phyloP scores from a whole-genome alignment of 2,113 vertebrate genomes.

The Xerus inauris region DNA sequence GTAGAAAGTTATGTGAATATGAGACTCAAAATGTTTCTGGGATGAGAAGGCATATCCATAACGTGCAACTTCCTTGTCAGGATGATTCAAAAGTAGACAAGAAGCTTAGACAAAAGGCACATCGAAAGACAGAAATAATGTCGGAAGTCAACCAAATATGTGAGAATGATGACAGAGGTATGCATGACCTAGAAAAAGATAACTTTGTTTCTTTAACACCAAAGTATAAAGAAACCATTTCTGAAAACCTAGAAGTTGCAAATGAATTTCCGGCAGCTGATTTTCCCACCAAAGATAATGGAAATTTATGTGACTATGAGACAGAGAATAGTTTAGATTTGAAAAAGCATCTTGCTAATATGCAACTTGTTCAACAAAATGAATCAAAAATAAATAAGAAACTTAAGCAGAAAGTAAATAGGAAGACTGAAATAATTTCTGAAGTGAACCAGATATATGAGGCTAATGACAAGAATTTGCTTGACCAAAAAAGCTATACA shows the following conservation, averaged over 20 bases:
- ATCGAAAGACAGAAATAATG: constrained; percentile 65
- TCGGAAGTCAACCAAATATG: constrained; percentile 57
- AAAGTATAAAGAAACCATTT: constrained; percentile 31
- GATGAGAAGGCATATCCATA: neutral
- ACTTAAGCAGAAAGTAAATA: constrained; percentile 22
- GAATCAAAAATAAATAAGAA: constrained; percentile 61
- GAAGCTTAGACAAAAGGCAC: constrained; percentile 38
- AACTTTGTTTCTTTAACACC: constrained; percentile 38
- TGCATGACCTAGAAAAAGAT: constrained; percentile 20
- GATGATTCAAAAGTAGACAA: constrained; percentile 53
- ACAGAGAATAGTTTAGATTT: constrained; percentile 19
- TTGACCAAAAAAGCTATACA: constrained; percentile 18
- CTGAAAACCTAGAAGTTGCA: constrained; percentile 43
- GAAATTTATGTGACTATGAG: constrained; percentile 7
- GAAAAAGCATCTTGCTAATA: constrained; percentile 35
- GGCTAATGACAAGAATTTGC: neutral
- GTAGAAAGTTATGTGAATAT: neutral
- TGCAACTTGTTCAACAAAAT: constrained; percentile 36
- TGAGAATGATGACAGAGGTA: constrained; percentile 10
- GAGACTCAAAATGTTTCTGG: neutral
- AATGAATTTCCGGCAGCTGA: constrained; percentile 27
- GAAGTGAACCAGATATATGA: constrained; percentile 56
- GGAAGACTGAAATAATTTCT: constrained; percentile 69
- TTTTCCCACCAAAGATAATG: constrained; percentile 31
- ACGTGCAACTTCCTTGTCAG: constrained; percentile 32